A percentile compares a stretch with the other conserved stretches of the same genome.
Conservation (phyloP, 2,888 invertebrate species). For the Aproaerema taeniolella region DNA sequence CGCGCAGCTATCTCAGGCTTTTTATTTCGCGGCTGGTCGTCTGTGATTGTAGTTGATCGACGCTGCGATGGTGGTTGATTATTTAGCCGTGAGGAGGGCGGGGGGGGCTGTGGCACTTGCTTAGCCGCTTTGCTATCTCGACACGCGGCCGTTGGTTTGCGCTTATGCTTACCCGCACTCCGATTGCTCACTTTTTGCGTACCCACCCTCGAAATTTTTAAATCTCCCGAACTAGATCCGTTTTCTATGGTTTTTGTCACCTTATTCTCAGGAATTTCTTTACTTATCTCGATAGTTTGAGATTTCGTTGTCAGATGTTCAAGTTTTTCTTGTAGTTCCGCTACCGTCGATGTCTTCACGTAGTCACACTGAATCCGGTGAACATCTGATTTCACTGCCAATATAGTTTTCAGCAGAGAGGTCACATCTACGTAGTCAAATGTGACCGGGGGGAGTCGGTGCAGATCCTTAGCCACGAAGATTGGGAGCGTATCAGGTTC, state of each 20-base stretch:
- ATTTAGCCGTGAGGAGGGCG: no score
- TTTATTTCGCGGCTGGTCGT: no score
- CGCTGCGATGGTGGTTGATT: no score
- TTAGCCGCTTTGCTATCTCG: no score
- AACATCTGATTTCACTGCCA: conserved; percentile 5
- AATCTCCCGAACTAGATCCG: no score
- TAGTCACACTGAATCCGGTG: background rate
- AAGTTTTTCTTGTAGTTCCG: background rate
- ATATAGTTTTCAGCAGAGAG: conserved; percentile 13
- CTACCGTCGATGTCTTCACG: background rate
- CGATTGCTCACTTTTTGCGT: background rate
- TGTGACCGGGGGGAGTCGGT: conserved; percentile 15
- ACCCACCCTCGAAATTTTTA: no score
- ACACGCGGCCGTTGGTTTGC: background rate
- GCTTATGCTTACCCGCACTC: background rate
- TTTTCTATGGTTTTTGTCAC: background rate
- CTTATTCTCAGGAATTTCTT: background rate
- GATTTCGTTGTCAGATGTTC: background rate
- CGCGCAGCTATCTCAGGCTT: no score
- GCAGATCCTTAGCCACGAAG: conserved; percentile 17
- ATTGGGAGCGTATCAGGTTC: conserved; percentile 12
- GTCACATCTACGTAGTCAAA: conserved; percentile 17
- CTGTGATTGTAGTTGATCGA: no score
- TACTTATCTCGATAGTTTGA: background rate
- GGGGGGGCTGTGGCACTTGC: no score